These are phyloP conservation scores for Eupithecia subumbrata DNA, from an alignment of 2,888 invertebrate genomes.

Conservation along the genomic window DNA sequence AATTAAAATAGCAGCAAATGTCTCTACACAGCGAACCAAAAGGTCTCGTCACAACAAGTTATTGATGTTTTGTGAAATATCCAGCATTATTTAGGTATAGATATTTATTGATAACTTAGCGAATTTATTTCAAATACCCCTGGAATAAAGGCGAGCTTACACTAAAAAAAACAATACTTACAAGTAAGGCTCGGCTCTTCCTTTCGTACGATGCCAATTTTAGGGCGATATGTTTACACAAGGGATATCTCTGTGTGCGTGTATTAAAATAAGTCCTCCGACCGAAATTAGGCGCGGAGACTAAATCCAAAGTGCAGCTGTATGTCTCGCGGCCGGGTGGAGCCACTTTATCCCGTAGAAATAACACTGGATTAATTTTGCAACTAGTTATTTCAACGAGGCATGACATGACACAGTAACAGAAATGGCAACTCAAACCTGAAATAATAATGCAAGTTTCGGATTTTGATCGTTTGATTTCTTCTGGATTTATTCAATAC, in stretches of 20 bases:
- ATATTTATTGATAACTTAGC: too few species aligned
- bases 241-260: conserved; percentile 79
- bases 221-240: conserved; percentile 80
- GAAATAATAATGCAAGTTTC: conserved; percentile 14
- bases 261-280: conserved; percentile 82
- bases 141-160: conserved; percentile 20
- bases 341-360: conserved; percentile 36
- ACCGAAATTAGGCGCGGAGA: conserved; percentile 81
- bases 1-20: too few species aligned
- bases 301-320: conserved; percentile 81
- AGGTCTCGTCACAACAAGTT: too few species aligned
- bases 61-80: too few species aligned
- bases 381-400: conserved; percentile 30
- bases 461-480: neutral
- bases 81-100: too few species aligned
- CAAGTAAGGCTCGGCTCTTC: conserved; percentile 58
- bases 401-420: conserved; percentile 22
- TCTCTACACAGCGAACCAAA: too few species aligned
- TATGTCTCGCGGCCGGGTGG: conserved; percentile 29
- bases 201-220: conserved; percentile 61
- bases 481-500: neutral
- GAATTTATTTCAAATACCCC: too few species aligned
- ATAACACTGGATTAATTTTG: conserved; percentile 34
- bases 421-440: conserved; percentile 12
- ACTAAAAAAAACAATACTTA: conserved; percentile 26